phyloP scores from a whole-genome alignment of 2,888 invertebrate genomes.

The Nomada ferruginata region DNA sequence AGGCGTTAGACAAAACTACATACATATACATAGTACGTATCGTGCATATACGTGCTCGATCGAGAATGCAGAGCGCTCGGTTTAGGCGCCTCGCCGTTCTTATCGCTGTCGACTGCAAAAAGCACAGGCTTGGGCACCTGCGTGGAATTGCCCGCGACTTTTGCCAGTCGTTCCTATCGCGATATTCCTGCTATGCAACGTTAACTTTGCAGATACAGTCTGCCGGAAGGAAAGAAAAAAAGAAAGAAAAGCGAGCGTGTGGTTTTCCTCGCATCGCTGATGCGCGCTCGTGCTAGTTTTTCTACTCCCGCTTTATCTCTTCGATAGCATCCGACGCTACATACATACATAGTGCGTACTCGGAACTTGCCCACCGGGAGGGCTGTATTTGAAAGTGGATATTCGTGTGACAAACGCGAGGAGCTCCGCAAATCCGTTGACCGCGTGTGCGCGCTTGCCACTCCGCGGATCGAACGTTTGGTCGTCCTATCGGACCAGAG shows the following conservation, averaged over 20 bases:
- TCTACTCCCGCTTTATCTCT: constrained; percentile 32
- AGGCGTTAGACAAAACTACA: neutral
- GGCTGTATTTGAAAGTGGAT: constrained; percentile 22
- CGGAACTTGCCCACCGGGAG: constrained; percentile 32
- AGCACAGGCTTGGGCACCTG: constrained; percentile 25
- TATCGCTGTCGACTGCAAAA: constrained; percentile 23
- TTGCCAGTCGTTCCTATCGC: neutral
- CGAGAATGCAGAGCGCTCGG: constrained; percentile 1
- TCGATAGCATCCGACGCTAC: constrained; percentile 44
- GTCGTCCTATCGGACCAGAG: neutral
- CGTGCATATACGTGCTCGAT: constrained; percentile 13
- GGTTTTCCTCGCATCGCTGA: too few relatives aligned
- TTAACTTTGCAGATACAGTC: too few relatives aligned
- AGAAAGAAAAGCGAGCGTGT: neutral
- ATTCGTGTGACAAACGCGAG: constrained; percentile 7
- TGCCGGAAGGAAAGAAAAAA: too few relatives aligned
- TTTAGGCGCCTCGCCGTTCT: neutral
- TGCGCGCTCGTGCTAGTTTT: too few relatives aligned
- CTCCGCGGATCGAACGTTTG: neutral
- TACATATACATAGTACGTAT: too few relatives aligned
- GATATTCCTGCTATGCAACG: too few relatives aligned
- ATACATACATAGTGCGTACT: constrained; percentile 13
- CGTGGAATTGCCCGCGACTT: constrained; percentile 21
- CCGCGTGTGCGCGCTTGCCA: constrained; percentile 1
- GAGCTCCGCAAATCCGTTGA: neutral